phyloP scores from a whole-genome alignment of 2,797 vertebrate genomes.

The Sebastiscus albofasciatus region DNA sequence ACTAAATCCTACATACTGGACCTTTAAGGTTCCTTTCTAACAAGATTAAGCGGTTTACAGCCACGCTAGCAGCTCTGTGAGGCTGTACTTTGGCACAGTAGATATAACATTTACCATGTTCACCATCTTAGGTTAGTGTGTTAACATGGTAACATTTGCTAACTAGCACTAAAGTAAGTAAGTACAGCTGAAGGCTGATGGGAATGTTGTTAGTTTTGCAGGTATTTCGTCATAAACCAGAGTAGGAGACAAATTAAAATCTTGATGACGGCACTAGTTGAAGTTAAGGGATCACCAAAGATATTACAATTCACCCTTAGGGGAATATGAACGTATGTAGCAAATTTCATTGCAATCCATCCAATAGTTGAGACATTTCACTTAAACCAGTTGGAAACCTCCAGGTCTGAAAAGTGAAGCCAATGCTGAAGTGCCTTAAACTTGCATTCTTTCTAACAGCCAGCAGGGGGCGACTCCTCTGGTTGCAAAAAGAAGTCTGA shows the following conservation, averaged over 20 bases:
- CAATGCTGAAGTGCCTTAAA: too few species aligned
- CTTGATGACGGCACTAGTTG: neutral
- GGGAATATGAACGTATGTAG: neutral
- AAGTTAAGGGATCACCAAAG: neutral
- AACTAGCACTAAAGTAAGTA: neutral
- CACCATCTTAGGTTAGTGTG: neutral
- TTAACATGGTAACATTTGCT: neutral
- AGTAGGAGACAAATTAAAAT: neutral
- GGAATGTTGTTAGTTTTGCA: neutral
- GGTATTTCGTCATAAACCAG: neutral
- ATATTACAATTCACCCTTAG: neutral
- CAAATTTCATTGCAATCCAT: neutral
- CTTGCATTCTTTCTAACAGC: neutral
- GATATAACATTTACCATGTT: neutral
- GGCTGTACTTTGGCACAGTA: neutral
- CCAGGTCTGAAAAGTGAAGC: too few species aligned
- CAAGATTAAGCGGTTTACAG: too few species aligned
- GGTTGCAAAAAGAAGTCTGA: too few species aligned
- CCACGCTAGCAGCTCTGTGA: too few species aligned
- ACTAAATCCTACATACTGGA: too few species aligned
- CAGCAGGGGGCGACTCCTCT: too few species aligned
- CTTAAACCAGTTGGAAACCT: neutral
- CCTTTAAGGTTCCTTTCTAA: too few species aligned
- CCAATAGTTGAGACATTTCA: neutral
- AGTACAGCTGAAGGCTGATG: neutral